Conservation (phyloP, 1,140 invertebrate genomes). For the Ooceraea biroi region DNA sequence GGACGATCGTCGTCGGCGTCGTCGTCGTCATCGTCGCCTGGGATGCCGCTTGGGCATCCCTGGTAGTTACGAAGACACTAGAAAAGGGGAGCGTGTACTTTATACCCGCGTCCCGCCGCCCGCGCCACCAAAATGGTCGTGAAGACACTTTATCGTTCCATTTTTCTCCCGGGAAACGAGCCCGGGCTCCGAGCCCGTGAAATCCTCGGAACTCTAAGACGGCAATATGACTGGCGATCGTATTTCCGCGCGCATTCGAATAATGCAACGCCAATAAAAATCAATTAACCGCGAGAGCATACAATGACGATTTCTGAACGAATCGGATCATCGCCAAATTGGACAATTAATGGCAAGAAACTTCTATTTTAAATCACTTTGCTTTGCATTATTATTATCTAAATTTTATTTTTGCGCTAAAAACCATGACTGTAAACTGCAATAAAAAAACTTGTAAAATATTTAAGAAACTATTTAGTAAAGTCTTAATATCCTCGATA, state of each 20-base stretch:
- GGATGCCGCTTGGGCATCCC: slow-evolving; percentile 27
- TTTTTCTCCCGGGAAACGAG: slow-evolving; percentile 45
- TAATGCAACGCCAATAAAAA: slow-evolving; percentile 22
- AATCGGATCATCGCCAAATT: not conserved
- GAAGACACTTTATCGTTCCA: slow-evolving; percentile 55
- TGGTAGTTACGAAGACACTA: slow-evolving; percentile 41
- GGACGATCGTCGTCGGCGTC: not conserved
- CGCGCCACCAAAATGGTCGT: slow-evolving; percentile 66
- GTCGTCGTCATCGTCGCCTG: slow-evolving; percentile 30
- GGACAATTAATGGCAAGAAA: not conserved
- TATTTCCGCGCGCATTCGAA: slow-evolving; percentile 8
- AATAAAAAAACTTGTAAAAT: not conserved
- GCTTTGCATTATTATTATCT: not conserved
- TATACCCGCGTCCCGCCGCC: not conserved
- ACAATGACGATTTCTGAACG: slow-evolving; percentile 2
- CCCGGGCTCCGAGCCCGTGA: slow-evolving; percentile 24
- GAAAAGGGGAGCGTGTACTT: slow-evolving; percentile 54
- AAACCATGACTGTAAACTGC: not conserved
- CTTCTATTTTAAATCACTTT: not conserved
- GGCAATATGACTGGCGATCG: slow-evolving; percentile 5
- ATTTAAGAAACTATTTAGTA: not conserved
- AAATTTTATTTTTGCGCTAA: not conserved
- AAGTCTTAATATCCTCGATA: not conserved
- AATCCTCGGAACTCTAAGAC: slow-evolving; percentile 30
- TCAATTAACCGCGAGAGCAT: slow-evolving; percentile 38